Conservation (phyloP, 1,140 invertebrate genomes). For the Drosophila paulistorum region DNA sequence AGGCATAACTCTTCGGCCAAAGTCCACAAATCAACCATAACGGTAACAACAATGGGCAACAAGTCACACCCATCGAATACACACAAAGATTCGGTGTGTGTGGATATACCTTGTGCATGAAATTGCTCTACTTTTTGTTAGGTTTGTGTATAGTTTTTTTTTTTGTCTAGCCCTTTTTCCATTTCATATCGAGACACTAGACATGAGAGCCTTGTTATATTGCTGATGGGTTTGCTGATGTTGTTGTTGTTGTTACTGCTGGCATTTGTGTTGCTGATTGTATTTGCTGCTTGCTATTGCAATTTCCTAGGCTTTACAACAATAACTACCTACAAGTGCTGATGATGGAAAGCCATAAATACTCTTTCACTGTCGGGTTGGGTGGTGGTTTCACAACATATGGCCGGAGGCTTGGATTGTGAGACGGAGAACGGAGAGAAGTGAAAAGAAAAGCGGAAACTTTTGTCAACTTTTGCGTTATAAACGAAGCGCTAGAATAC, state of each 20-base stretch:
- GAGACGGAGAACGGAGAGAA: background rate
- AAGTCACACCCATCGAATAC: background rate
- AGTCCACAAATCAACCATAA: constrained; percentile 19
- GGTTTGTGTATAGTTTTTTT: background rate
- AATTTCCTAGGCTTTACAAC: constrained; percentile 56
- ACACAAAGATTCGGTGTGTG: background rate
- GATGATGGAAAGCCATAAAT: constrained; percentile 72
- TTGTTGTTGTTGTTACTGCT: constrained; percentile 48
- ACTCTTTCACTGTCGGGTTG: constrained; percentile 11
- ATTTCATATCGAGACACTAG: constrained; percentile 19
- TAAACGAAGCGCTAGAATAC: constrained; percentile 69
- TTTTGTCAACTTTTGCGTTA: constrained; percentile 67
- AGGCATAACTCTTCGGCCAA: constrained; percentile 6
- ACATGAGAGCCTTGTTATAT: constrained; percentile 7
- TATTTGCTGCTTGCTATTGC: constrained; percentile 67
- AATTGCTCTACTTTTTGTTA: background rate
- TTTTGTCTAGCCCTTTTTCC: constrained; percentile 6
- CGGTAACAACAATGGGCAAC: constrained; percentile 18
- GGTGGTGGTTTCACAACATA: background rate
- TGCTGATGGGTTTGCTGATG: constrained; percentile 26
- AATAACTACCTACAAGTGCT: constrained; percentile 51
- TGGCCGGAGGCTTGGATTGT: background rate
- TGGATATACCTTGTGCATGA: background rate
- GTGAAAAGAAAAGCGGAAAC: constrained; percentile 46
- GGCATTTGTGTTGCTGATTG: constrained; percentile 51